A percentile compares a stretch with the other conserved stretches of the same genome.
Conservation (phyloP, 2,797 vertebrate species). For the Alfaro cultratus region DNA sequence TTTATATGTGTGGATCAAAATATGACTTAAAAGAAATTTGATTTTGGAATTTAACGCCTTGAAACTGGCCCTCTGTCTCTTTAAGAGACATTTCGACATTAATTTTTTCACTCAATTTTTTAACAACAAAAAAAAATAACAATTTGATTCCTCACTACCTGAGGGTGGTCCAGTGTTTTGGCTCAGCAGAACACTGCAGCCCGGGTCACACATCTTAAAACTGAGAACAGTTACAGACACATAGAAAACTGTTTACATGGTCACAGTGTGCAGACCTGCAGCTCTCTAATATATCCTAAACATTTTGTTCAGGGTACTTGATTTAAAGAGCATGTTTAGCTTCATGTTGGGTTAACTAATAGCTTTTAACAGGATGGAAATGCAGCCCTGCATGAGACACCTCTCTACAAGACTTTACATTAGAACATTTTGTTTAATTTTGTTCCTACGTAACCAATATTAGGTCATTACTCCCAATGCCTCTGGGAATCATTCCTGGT, state of each 20-base stretch:
- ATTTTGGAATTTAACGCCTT: too few relatives aligned
- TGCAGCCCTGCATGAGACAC: background rate
- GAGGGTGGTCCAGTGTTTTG: background rate
- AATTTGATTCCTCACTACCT: background rate
- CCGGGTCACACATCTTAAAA: background rate
- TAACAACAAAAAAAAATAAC: background rate
- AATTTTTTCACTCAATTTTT: background rate
- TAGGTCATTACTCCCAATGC: background rate
- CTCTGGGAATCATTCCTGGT: background rate
- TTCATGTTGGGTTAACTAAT: constrained; percentile 11
- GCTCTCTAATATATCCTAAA: constrained; percentile 6
- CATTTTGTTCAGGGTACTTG: constrained; percentile 5
- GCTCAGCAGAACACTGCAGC: background rate
- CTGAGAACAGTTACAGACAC: background rate
- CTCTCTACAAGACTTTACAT: background rate
- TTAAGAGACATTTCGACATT: background rate
- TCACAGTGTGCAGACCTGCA: background rate
- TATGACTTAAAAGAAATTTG: too few relatives aligned
- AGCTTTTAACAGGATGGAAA: constrained; percentile 7
- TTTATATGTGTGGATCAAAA: too few relatives aligned
- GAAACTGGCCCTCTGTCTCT: too few relatives aligned
- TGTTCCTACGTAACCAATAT: too few relatives aligned
- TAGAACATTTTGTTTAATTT: background rate
- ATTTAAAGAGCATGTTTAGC: constrained; percentile 8
- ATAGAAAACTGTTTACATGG: constrained; percentile 6